A percentile compares a stretch with the other conserved stretches of the same genome.
phyloP scores from a whole-genome alignment of 1,140 invertebrate genomes.

The Drosophila ogumai region DNA sequence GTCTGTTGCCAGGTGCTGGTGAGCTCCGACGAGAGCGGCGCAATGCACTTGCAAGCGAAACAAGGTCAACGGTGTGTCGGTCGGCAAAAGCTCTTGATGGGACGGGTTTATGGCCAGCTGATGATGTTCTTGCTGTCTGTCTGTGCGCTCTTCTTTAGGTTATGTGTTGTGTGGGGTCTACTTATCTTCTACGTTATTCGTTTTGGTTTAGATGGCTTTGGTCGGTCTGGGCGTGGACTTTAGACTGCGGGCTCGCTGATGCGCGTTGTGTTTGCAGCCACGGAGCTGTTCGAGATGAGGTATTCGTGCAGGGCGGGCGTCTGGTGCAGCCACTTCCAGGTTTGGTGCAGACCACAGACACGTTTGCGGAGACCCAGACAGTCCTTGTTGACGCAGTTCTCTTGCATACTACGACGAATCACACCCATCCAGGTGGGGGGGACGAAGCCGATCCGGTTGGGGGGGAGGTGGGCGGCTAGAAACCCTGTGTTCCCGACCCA shows the following conservation, averaged over 20 bases:
- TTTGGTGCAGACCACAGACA: constrained; percentile 93
- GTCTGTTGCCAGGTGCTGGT: constrained; percentile 32
- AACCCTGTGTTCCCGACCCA: constrained; percentile 40
- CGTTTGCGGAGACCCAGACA: constrained; percentile 94
- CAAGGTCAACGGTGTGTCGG: constrained; percentile 62
- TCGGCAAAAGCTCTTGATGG: constrained; percentile 48
- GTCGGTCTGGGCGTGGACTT: constrained; percentile 63
- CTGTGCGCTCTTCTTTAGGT: constrained; percentile 13
- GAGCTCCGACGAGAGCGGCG: constrained; percentile 13
- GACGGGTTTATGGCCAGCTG: constrained; percentile 31
- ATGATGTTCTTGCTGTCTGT: constrained; percentile 37
- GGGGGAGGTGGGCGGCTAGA: constrained; percentile 44
- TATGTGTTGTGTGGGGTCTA: constrained; percentile 37
- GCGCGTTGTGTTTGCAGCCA: constrained; percentile 86
- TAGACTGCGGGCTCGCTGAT: constrained; percentile 80
- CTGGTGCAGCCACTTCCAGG: constrained; percentile 96
- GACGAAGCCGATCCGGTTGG: constrained; percentile 29
- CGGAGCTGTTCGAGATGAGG: constrained; percentile 91
- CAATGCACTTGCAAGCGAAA: constrained; percentile 72
- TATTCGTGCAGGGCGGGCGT: constrained; percentile 94
- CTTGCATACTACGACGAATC: constrained; percentile 85
- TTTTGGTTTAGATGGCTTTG: constrained; percentile 69
- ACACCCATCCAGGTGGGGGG: constrained; percentile 75
- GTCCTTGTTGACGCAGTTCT: constrained; percentile 87
- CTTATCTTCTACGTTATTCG: constrained; percentile 61